phyloP scores from a whole-genome alignment of 2,113 vertebrate species.

The Camelus bactrianus region DNA sequence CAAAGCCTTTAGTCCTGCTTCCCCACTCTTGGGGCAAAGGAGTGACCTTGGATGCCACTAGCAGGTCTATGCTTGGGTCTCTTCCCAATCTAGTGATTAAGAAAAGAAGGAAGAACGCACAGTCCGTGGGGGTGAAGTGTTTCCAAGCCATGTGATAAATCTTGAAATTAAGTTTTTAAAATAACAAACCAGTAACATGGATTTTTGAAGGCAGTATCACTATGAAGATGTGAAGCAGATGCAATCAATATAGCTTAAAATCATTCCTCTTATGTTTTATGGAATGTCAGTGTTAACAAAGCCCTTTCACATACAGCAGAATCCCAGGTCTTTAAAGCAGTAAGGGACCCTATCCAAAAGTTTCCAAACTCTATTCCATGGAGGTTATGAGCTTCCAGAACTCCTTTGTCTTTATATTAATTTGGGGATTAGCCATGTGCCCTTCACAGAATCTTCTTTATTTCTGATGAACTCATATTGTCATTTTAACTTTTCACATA shows the following conservation, averaged over 20 bases:
- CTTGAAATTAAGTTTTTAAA: conserved; percentile 49
- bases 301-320: neutral
- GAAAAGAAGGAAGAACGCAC: neutral
- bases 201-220: conserved; percentile 28
- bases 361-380: neutral
- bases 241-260: neutral
- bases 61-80: neutral
- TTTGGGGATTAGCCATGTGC: neutral
- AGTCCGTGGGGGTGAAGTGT: neutral
- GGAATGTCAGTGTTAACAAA: neutral
- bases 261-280: neutral
- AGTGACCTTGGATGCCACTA: neutral
- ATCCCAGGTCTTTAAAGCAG: neutral
- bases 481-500: neutral
- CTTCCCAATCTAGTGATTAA: neutral
- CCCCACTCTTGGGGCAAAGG: neutral
- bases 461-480: neutral
- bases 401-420: conserved; percentile 21
- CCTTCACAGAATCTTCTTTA: neutral
- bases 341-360: neutral
- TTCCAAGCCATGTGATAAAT: conserved; percentile 11
- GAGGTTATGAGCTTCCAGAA: neutral
- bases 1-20: neutral
- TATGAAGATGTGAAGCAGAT: neutral
- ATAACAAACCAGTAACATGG: neutral